phyloP scores from a whole-genome alignment of 2,797 vertebrate species.

The Sebastes wilsoni region DNA sequence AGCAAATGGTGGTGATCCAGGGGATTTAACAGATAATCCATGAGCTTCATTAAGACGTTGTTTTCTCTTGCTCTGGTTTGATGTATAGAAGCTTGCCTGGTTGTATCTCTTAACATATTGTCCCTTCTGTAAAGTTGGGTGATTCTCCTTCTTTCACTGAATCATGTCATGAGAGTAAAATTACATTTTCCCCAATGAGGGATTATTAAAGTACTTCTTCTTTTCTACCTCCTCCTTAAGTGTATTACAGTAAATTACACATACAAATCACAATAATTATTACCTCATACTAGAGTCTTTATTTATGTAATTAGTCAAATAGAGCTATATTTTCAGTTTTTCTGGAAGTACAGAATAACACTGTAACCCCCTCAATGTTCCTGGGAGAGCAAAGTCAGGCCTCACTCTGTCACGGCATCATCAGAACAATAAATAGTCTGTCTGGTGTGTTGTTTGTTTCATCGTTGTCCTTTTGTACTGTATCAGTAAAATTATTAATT shows the following conservation, averaged over 20 bases:
- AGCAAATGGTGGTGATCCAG: constrained; percentile 6
- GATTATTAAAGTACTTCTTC: neutral
- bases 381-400: too few species aligned
- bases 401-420: too few species aligned
- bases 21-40: constrained; percentile 49
- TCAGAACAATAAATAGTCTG: too few species aligned
- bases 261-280: neutral
- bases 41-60: neutral
- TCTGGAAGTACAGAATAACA: too few species aligned
- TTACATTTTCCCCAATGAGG: neutral
- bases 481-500: neutral
- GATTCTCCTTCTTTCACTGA: neutral
- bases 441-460: neutral
- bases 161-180: neutral
- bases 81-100: neutral
- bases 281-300: neutral
- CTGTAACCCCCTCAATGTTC: too few species aligned
- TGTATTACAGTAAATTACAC: neutral
- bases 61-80: neutral
- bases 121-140: neutral
- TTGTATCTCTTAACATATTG: neutral
- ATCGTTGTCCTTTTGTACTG: neutral
- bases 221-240: neutral
- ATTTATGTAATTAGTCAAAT: neutral
- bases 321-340: too few species aligned